Base-by-base conservation (phyloP, 2,888 invertebrate species). In the Camponotus fellah region DNA sequence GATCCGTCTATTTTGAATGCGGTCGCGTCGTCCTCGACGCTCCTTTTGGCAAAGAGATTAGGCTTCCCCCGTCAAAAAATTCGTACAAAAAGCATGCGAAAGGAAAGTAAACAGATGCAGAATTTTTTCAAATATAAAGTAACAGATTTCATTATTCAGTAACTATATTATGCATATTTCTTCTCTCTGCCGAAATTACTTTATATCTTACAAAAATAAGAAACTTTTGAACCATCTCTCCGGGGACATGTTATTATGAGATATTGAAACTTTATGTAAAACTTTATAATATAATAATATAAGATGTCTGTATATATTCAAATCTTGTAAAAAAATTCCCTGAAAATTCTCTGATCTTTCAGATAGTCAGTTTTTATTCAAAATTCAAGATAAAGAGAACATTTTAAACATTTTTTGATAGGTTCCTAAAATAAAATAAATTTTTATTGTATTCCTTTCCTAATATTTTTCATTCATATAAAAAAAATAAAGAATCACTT, bases 1-100 rank as follows among this genome's bases (percentile, higher is more conserved):
- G 53, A 84, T 86, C 84, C 46, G 69, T 66, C 84, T 69, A 77
- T 84, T 64, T 66, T 76, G 56, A 71, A 76, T 69, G 56, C 53
- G 58, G 21, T 53, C 76, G 21, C 53, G 17, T 66, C n/a, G 26
- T 32, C 49, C 21, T 58, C 40, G 43, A 21, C 56, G 56, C n/a
- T 40, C 17, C 60, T 58, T 60, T 72, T 37, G n/a, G 37, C 12
- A 26, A 17, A 69, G 40, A 68, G 68, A 26, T 68, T 40, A 32
- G 12, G 21, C 14, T 32, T 1, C 10, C 56, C 10, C n/a, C 43
- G 21, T 60, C 21, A 21, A 34, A 43, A 60, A 80, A 72, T 60
- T 34, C 49, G 34, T 34, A 46, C 12, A 53, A 21, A 3, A 68
- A 8, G 8, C 40, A 53, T 34, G 6, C 66, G 17, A 37, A 17